Evolutionary conservation across 2,113 vertebrate genomes (phyloP), one percentile per base, ranked within the genome.

Genomic region (Ahaetulla prasina): DNA sequence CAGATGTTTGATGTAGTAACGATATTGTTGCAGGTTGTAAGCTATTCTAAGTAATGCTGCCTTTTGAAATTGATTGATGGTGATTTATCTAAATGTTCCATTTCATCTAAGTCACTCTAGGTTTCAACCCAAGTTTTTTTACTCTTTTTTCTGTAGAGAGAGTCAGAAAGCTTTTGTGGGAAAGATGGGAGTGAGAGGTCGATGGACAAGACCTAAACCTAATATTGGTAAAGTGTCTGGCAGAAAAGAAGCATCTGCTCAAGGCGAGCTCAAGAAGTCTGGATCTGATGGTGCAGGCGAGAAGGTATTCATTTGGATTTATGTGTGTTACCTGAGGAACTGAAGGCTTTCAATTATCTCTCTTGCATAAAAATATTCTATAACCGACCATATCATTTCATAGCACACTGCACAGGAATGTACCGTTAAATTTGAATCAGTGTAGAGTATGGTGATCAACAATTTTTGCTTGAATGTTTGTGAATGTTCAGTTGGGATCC

Each of bases 201-300:
- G 49, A 47, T 90, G 96, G 10, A 96, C 94, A 55, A 97, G 93
- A 95, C 97, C 96, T 93, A 97, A 97, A 91, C 97, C 97, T 0
- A 97, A 94, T 95, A 94, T 97, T 68, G 18, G 93, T 55, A 95
- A 94, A 89, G 94, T 94, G 49, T 57, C 90, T 94, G 95, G 89
- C 94, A 97, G 93, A 94, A 97, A 92, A 84, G 93, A 94, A 85
- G 57, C 60, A 92, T 45, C 85, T 94, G 43, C 57, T 22, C 94
- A 95, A 94, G 94, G 87, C 16, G 94, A 95, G 95, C 49, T 9
- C 93, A 93, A 93, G 11, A 88, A 92, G 93, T 30, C 92, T 68
- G 16, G 94, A 80, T 18, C 91, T 94, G 3, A 90, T n/a, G 30
- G 9, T 1, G 63, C 90, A 86, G 35, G 18, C 0, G 1, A 91